Percentiles rank a stretch among this genome's conserved stretches.
Evolutionary conservation across 2,113 vertebrate genomes (phyloP).

Genomic region (Myotis davidii): DNA sequence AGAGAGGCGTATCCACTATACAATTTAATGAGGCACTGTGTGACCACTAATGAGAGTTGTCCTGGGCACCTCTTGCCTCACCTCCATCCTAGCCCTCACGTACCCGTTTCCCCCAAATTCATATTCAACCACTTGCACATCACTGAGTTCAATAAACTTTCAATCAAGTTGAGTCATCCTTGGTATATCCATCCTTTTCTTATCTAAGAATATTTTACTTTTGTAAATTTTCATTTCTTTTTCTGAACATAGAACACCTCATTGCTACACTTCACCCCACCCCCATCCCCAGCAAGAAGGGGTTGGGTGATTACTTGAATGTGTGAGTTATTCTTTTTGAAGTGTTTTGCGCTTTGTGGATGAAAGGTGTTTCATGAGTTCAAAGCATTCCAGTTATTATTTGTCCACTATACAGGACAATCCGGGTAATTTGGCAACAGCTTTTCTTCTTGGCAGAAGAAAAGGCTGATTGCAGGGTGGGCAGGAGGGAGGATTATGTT

Average conservation of each 20-base stretch:
- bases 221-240: slow-evolving; percentile 8
- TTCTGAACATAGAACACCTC: not conserved
- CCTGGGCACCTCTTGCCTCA: not conserved
- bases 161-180: not conserved
- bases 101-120: accelerated
- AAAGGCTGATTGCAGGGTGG: slow-evolving; percentile 16
- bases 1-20: accelerated
- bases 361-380: slow-evolving; percentile 63
- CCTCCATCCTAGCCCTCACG: not conserved
- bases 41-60: not conserved
- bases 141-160: not conserved
- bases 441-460: slow-evolving; percentile 60
- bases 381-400: slow-evolving; percentile 66
- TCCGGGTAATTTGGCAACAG: slow-evolving; percentile 38
- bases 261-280: not conserved
- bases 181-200: not conserved
- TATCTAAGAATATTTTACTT: slow-evolving; percentile 14
- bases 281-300: not conserved
- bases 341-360: slow-evolving; percentile 51
- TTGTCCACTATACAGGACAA: slow-evolving; percentile 4
- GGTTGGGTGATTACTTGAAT: not conserved
- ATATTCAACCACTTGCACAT: not conserved
- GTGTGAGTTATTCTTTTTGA: slow-evolving; percentile 38
- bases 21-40: not conserved
- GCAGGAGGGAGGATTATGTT: not conserved